Evolutionary conservation across 1,140 invertebrate genomes (phyloP), one percentile per base, ranked within the genome.

Genomic region (Drosophila seguyi): DNA sequence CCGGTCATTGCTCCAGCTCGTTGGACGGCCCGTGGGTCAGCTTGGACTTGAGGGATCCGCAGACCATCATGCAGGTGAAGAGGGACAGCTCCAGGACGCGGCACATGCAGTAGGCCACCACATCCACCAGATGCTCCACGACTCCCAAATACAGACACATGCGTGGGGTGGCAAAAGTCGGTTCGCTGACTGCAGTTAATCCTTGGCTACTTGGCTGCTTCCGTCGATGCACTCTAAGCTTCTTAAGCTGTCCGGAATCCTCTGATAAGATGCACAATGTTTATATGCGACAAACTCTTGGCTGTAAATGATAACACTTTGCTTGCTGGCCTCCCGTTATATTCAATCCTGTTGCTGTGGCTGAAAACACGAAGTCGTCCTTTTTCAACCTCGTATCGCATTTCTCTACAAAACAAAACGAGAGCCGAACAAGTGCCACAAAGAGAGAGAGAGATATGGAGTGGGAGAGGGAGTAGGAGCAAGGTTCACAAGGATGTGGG

Each of bases 121-220:
- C 62, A 59, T 91, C 87, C 55, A 91, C 69, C 50, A 91, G 69
- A 68, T 91, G 67, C 47, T 86, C 87, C 38, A 68, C 75, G 25
- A 87, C 87, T 38, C 87, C 87, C 80, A 91, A 81, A 63, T 91
- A 91, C 41, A 91, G 63, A 69, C 87, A 91, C 83, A 91, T 69
- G 29, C 62, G 66, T 29, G 47, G 29, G 20, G 11, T 29, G 22
- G 45, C 18, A 4, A 18, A 29, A 10, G 18, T 14, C 10, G 50
- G 3, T n/a, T 16, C 22, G 7, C 38, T 45, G 13, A n/a, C 11
- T 53, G 41, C 45, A 74, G 56, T 22, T 50, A 41, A n/a, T 62
- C 16, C 55, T 38, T 22, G n/a, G 10, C 25, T 39, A n/a, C 47
- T 27, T 48, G 7, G 7, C 11, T 22, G 14, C n/a, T 29, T 22